Evolutionary conservation across 2,113 vertebrate species (phyloP).

Genomic region (Alethe castanea): DNA sequence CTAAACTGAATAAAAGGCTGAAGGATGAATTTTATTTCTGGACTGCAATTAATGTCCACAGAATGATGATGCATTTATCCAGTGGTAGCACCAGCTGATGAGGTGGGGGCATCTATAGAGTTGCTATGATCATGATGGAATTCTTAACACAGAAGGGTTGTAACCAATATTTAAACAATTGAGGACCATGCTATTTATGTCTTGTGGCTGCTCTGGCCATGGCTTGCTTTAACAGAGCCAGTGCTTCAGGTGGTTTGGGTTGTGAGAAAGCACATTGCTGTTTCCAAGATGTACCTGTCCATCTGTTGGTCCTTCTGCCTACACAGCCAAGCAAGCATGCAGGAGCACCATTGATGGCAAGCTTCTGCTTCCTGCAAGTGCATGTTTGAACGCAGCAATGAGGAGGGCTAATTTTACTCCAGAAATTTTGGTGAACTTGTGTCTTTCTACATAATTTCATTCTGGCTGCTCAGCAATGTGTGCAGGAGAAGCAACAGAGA

Average conservation of each 20-base stretch:
- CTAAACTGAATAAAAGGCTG: not conserved
- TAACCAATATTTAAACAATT: not conserved
- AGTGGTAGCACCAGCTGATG: not conserved
- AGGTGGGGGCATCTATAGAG: not conserved
- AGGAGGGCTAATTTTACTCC: not conserved
- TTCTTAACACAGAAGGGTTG: not conserved
- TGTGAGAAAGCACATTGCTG: not conserved
- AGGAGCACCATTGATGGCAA: not conserved
- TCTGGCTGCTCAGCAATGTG: not conserved
- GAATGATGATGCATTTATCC: fast-evolving
- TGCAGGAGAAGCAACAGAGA: not conserved
- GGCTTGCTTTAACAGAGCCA: not conserved
- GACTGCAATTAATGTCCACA: not conserved
- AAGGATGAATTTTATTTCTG: not conserved
- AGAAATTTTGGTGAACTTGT: not conserved
- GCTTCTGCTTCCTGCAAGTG: not conserved
- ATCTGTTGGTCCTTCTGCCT: not conserved
- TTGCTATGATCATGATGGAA: not conserved
- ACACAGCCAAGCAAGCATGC: fast-evolving
- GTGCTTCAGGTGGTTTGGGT: not conserved
- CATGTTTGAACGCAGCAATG: not conserved
- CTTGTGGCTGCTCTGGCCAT: not conserved
- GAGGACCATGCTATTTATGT: not conserved
- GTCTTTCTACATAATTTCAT: fast-evolving
- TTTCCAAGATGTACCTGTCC: not conserved